Base-by-base conservation (phyloP, 2,888 invertebrate species). In the Chrysolina haemoptera region DNA sequence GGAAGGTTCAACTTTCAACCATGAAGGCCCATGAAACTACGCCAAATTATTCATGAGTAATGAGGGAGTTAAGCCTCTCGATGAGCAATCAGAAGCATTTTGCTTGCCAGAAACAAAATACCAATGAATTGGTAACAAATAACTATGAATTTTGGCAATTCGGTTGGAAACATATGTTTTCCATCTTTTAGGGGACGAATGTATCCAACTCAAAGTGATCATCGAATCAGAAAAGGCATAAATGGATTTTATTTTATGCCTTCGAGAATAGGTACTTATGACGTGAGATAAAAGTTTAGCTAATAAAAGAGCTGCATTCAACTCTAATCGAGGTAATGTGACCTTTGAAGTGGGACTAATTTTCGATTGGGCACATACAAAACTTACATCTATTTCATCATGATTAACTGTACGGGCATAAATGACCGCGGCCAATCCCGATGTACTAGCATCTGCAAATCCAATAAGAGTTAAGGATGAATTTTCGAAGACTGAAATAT, bases 171-270 rank as follows among this genome's bases (percentile, higher is more conserved):
- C 10, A 16, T 22, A 59, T 22, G n/a, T 8, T 27, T 59, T 22
- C 12, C 14, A 35, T 59, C 35, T 22, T 35, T 59, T 22, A 10
- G 59, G 59, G 11, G 59, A 27, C 3, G 27, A 22, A 59, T 59
- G 59, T 59, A 59, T 59, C 59, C 59, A 59, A 59, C 59, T 59
- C 59, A 59, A 59, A 22, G 59, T 59, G 59, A 62, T 62, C 62
- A 62, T 62, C 18, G 27, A 35, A 62, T 62, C 27, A n/a, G 14
- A 40, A 40, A 62, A 62, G 10, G 62, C 62, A 18, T 62, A 62
- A n/a, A 62, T 16, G 35, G 2, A 14, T 2, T 40, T 18, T 16
- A 11, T 40, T 35, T 35, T 6, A 35, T 40, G 62, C 9, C 62
- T 9, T 35, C 6, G 4, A 8, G 35, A 35, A 35, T 12, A 22